Base-by-base conservation (phyloP, 2,113 vertebrate genomes). In the Origma solitaria region DNA sequence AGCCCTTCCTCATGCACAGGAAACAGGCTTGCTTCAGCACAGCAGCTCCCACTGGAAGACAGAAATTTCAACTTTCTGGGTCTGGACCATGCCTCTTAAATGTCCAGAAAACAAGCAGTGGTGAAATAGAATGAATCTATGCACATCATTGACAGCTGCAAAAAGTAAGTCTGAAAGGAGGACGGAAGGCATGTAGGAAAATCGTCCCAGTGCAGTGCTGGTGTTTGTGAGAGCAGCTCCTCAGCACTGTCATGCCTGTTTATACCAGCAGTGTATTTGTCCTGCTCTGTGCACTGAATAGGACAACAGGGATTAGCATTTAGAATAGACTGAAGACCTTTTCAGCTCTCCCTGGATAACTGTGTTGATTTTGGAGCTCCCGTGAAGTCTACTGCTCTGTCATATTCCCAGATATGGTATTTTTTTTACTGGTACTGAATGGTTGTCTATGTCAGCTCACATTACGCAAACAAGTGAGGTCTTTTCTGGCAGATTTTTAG, bases 401-500 rank as follows among this genome's bases (percentile, higher is more conserved):
- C 37, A 21, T 47, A 14, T 80, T 96, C 33, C 42, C 53, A 79
- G 68, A 76, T 53, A 49, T 11, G 62, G 6, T 49, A 28, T 89
- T 86, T 86, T 82, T 84, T 93, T 90, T 88, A 86, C 47, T 88
- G 54, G 15, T 80, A 45, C 42, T 45, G 44, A 87, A 47, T 90
- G 13, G 38, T 28, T 88, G 19, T 56, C 49, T 86, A 5, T 58
- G 45, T 64, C 69, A 89, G 27, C 15, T 78, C 49, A 80, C 61
- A 51, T 72, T 90, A 76, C 16, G 88, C 91, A 94, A 76, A 53
- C 24, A 91, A 76, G 28, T 35, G 24, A 27, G 20, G 47, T 77
- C 35, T 82, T 93, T 91, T 84, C 44, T 83, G 75, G 30, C 37
- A 78, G 51, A 50, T 79, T 90, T 97, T 93, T 78, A 47, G 66